Conservation (phyloP, 2,888 invertebrate species). For the Drosophila merina region DNA sequence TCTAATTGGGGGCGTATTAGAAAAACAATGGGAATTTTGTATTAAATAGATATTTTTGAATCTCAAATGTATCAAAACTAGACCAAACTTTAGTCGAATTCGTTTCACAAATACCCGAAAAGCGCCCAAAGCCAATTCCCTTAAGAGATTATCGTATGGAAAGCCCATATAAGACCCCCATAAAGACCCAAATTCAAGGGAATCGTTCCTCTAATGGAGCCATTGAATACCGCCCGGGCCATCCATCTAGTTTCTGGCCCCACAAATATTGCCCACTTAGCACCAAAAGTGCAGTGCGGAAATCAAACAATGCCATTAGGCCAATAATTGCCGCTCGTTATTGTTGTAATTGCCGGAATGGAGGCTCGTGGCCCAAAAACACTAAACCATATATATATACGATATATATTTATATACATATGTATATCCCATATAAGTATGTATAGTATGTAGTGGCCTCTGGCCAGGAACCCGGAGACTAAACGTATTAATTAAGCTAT, state of each 20-base stretch:
- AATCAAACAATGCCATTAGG: slow-evolving; percentile 77
- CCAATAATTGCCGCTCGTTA: slow-evolving; percentile 74
- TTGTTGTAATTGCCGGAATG: slow-evolving; percentile 67
- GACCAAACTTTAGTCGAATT: too few species aligned
- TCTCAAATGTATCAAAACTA: too few species aligned
- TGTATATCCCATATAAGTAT: too few species aligned
- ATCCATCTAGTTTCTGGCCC: slow-evolving; percentile 24
- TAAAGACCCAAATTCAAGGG: not conserved
- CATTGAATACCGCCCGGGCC: slow-evolving; percentile 27
- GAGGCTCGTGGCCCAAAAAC: slow-evolving; percentile 21
- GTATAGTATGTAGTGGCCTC: not conserved
- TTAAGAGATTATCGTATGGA: too few species aligned
- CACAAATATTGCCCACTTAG: slow-evolving; percentile 44
- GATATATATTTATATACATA: not conserved
- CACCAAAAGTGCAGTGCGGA: slow-evolving; percentile 57
- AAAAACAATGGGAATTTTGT: too few species aligned
- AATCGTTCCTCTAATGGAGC: slow-evolving; percentile 23
- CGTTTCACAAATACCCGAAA: too few species aligned
- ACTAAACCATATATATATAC: not conserved
- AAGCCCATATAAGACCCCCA: too few species aligned
- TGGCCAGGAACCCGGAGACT: slow-evolving; percentile 41
- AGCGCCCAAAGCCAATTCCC: too few species aligned
- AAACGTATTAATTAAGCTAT: slow-evolving; percentile 79
- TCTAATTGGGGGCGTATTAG: not conserved
- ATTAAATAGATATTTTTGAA: too few species aligned